Evolutionary conservation across 2,113 vertebrate genomes (phyloP).

Genomic region (Pleuronectes platessa): DNA sequence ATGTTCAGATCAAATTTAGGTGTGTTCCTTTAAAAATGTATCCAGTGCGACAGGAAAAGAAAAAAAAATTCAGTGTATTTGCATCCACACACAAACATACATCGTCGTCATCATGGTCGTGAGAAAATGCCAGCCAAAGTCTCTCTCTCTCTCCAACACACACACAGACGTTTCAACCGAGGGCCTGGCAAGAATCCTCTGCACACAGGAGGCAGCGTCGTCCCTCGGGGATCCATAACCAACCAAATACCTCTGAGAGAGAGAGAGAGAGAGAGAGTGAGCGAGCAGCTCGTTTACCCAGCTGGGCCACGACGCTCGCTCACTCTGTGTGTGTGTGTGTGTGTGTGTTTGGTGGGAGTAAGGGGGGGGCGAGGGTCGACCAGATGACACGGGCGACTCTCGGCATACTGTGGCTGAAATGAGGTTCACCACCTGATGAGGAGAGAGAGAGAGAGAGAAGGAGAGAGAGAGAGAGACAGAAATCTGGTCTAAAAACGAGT

Average conservation of each 20-base stretch:
- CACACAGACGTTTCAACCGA: slow-evolving; percentile 21
- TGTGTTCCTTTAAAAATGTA: too few relatives aligned
- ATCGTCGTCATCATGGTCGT: not conserved
- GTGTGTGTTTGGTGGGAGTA: slow-evolving; percentile 9
- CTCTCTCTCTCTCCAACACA: not conserved
- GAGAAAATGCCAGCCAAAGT: too few relatives aligned
- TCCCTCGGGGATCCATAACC: slow-evolving; percentile 70
- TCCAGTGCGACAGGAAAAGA: too few relatives aligned
- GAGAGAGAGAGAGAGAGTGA: not conserved
- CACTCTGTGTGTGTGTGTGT: slow-evolving; percentile 2
- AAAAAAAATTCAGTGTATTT: not conserved
- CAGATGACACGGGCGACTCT: slow-evolving; percentile 43
- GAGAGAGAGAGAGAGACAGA: not conserved
- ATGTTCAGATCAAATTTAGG: too few relatives aligned
- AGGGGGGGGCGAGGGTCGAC: not conserved
- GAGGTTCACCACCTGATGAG: slow-evolving; percentile 43
- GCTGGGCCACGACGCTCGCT: slow-evolving; percentile 50
- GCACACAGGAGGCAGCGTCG: slow-evolving; percentile 61
- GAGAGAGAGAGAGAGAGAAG: not conserved
- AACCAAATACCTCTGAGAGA: slow-evolving; percentile 58
- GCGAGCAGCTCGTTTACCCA: slow-evolving; percentile 42
- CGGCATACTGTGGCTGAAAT: slow-evolving; percentile 14
- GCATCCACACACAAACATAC: slow-evolving; percentile 1
- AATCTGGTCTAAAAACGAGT: not conserved
- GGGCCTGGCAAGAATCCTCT: slow-evolving; percentile 52